Base-by-base conservation (phyloP, 2,888 invertebrate genomes). In the Chaetogeoica ovagalla region DNA sequence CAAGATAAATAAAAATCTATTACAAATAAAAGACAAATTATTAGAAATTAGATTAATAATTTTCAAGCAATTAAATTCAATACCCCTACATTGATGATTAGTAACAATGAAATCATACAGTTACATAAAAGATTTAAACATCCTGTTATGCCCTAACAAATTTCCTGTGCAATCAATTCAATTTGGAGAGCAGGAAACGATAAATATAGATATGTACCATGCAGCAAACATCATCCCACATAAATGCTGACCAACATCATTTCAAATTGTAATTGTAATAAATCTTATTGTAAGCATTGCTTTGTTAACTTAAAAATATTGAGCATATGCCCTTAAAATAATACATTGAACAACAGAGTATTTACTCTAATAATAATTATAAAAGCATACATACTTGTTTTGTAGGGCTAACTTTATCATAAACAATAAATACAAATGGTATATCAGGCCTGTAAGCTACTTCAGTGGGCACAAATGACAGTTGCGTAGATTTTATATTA, bases 391-490 rank as follows among this genome's bases (percentile, higher is more conserved):
- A 86, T 86, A 92, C 91, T 87, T 89, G 89, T 85, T 91, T 89
- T 82, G 88, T 87, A 7, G 89, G 86, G 85, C 91, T 90, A 48
- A 90, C 88, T 87, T 93, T 93, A 85, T 96, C 95, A 86, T 93
- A 87, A 69, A 91, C 91, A 66, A 95, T 88, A 85, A 93, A 91
- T 83, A 90, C 89, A 69, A 89, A 88, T 48, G 75, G 90, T 83
- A 92, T 89, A 75, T 89, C 89, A 79, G 93, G 93, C 85, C 93
- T 92, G 85, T 94, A 93, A 0, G 91, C 89, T 82, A 96, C 88
- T 84, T 93, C 92, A 82, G 91, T 92, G 0, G 96, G 96, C 71
- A 90, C 90, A 87, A 96, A 96, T 59, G 87, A 87, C 77, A 96
- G 87, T 82, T 90, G 87, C 3, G 90, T 87, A 82, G 89, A 88